A percentile compares a stretch with the other conserved stretches of the same genome.
Conservation (phyloP, 1,140 invertebrate genomes). For the Brachionus calyciflorus region DNA sequence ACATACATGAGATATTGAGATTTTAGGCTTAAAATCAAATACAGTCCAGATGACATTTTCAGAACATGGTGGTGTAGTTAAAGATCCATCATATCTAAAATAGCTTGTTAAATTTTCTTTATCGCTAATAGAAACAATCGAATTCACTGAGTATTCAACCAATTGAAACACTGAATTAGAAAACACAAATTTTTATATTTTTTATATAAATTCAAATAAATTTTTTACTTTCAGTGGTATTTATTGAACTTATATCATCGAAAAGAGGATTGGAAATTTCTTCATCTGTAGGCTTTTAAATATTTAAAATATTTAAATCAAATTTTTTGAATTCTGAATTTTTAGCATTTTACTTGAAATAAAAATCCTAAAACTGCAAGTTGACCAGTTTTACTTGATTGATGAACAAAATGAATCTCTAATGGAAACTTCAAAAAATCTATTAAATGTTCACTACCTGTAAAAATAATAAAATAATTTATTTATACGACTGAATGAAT, state of each 20-base stretch:
- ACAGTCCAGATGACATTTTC: conserved; percentile 85
- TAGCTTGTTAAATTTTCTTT: conserved; percentile 47
- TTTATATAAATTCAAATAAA: not conserved
- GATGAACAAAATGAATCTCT: conserved; percentile 32
- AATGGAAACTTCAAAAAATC: conserved; percentile 25
- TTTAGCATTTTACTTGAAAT: not conserved
- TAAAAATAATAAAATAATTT: not conserved
- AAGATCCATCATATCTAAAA: conserved; percentile 75
- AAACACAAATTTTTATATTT: not conserved
- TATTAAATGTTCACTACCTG: conserved; percentile 30
- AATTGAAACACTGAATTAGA: not conserved
- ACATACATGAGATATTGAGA: too few species aligned
- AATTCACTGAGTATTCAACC: not conserved
- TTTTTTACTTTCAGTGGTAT: not conserved
- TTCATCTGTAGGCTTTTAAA: not conserved
- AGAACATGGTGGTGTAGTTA: conserved; percentile 82
- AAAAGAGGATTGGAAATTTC: not conserved
- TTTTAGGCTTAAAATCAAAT: conserved; percentile 59
- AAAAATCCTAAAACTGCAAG: conserved; percentile 22
- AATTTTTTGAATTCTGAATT: not conserved
- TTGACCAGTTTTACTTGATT: not conserved
- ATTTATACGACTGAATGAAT: too few species aligned
- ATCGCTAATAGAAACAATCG: not conserved
- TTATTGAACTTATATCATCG: not conserved
- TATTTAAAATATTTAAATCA: not conserved